phyloP scores from a whole-genome alignment of 1,140 invertebrate genomes.

The Atopsyche davidsoni region DNA sequence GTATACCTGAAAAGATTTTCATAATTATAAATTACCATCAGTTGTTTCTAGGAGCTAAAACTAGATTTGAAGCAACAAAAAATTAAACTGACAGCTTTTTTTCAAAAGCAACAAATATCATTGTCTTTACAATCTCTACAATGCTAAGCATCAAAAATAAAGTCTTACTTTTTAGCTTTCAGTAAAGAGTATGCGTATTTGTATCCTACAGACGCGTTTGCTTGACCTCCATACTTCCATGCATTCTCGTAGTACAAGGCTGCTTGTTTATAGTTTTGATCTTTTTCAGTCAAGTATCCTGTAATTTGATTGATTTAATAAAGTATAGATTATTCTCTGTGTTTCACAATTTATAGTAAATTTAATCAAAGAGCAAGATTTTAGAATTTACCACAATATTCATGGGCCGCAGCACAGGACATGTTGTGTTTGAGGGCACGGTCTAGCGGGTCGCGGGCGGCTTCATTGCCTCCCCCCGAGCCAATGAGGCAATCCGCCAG shows the following conservation, averaged over 20 bases:
- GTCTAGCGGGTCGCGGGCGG: conserved; percentile 75
- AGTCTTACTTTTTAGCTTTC: conserved; percentile 72
- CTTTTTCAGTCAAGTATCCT: conserved; percentile 86
- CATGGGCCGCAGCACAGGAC: conserved; percentile 85
- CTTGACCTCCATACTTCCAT: conserved; percentile 75
- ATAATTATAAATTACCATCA: no score
- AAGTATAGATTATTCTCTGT: no score
- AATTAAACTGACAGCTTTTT: no score
- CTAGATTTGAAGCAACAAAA: no score
- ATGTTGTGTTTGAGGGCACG: conserved; percentile 83
- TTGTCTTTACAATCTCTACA: no score
- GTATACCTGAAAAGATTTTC: conserved; percentile 29
- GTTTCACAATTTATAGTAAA: no score
- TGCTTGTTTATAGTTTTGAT: conserved; percentile 85
- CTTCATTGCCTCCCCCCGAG: conserved; percentile 84
- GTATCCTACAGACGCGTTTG: conserved; percentile 80
- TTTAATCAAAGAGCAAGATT: background rate
- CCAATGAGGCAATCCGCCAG: conserved; percentile 61
- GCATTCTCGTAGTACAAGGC: conserved; percentile 76
- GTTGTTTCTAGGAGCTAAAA: no score
- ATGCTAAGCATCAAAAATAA: conserved; percentile 2
- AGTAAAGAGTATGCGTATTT: conserved; percentile 89
- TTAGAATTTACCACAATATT: conserved; percentile 54
- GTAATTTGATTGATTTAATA: background rate
- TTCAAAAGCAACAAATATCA: no score